Evolutionary conservation across 2,113 vertebrate genomes (phyloP).

Genomic region (Pygoscelis adeliae): DNA sequence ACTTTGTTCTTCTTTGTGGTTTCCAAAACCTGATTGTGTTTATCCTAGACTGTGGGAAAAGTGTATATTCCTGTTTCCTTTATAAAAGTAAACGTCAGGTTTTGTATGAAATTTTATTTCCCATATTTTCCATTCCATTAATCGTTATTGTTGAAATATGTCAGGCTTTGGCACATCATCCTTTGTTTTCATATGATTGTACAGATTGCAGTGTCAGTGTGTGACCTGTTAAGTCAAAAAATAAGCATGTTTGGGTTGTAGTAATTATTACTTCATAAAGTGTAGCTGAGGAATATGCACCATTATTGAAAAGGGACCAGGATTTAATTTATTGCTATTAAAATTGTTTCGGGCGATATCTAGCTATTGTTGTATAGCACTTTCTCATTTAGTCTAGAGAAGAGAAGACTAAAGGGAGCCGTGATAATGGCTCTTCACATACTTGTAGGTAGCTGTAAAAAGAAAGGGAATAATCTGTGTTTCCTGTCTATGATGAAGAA

Average conservation of each 20-base stretch:
- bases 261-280: slow-evolving; percentile 39
- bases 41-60: slow-evolving; percentile 73
- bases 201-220: slow-evolving; percentile 60
- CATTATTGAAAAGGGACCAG: not conserved
- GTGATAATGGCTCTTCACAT: not conserved
- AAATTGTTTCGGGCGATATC: not conserved
- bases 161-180: slow-evolving; percentile 62
- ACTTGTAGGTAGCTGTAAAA: not conserved
- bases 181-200: slow-evolving; percentile 68
- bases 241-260: slow-evolving; percentile 2
- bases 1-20: slow-evolving; percentile 74
- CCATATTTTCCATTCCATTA: slow-evolving; percentile 73
- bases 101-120: slow-evolving; percentile 77
- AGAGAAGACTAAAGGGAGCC: not conserved
- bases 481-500: not conserved
- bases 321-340: not conserved
- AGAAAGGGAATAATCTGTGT: not conserved
- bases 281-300: not conserved
- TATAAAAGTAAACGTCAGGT: slow-evolving; percentile 73
- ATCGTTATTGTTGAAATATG: slow-evolving; percentile 69
- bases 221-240: slow-evolving; percentile 58
- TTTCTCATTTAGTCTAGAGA: not conserved
- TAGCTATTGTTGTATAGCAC: not conserved
- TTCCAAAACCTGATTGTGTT: slow-evolving; percentile 74
- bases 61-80: slow-evolving; percentile 75